Base-by-base conservation (phyloP, 2,797 vertebrate genomes). In the Anabas testudineus region DNA sequence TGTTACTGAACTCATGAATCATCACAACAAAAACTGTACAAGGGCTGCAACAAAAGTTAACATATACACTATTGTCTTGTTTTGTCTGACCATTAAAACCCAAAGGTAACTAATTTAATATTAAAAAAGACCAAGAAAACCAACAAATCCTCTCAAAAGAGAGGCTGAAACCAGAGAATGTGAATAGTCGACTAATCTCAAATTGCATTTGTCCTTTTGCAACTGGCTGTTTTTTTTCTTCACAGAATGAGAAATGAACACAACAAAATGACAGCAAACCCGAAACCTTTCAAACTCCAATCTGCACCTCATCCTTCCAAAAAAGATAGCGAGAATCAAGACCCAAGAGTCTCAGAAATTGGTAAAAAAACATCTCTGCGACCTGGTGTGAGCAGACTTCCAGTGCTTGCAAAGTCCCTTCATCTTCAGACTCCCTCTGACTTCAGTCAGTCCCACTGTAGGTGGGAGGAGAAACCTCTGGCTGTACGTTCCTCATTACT, bases 381-480 rank as follows among this genome's bases (percentile, higher is more conserved):
- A 54, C 48, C 73, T 28, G 83, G 73, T 49, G 62, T 87, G 12
- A 95, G 94, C 74, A 83, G 90, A 12, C 91, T 95, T 61, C 94
- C 94, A 0, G 92, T 95, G 14, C 92, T 93, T 0, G 85, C 90
- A 19, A 95, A 93, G 78, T 87, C 91, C 19, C 66, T 90, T 42
- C 75, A 13, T 48, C 86, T 88, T 43, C 84, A 87, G 43, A 68
- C 82, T 28, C 67, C 80, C 5, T 81, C 48, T 0, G 78, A 88
- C 63, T 86, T 91, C 46, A 48, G 67, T 58, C 79, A 86, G 15
- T 80, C 78, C 15, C 81, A 92, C 74, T 65, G 65, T 24, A 84
- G 46, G 61, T 94, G 93, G 93, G 92, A 95, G 74, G 90, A 91
- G 56, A 94, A 90, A 73, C 83, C 84, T 26, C 71, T 94, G 32